Evolutionary conservation across 2,888 invertebrate genomes (phyloP).

Genomic region (Acleris literana): DNA sequence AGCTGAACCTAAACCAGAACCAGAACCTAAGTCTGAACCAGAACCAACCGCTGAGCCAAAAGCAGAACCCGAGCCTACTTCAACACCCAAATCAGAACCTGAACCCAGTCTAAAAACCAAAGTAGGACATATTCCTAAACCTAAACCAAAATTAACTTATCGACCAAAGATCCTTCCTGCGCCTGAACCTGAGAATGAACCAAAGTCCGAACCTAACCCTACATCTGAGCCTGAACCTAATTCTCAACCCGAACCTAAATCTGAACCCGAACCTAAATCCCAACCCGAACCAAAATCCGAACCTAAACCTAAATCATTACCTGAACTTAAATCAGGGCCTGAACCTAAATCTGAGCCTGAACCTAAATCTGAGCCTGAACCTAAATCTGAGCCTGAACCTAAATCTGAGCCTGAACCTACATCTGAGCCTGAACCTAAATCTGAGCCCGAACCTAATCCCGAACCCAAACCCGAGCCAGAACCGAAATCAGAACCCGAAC

Average conservation of each 20-base stretch:
- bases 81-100: slow-evolving; percentile 59
- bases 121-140: slow-evolving; percentile 54
- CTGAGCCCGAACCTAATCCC: slow-evolving; percentile 62
- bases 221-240: slow-evolving; percentile 60
- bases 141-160: slow-evolving; percentile 61
- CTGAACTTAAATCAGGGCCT: slow-evolving; percentile 68
- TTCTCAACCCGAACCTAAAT: slow-evolving; percentile 62
- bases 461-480: slow-evolving; percentile 54
- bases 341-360: slow-evolving; percentile 60
- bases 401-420: slow-evolving; percentile 70
- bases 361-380: slow-evolving; percentile 59
- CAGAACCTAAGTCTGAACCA: slow-evolving; percentile 62
- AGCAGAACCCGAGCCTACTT: slow-evolving; percentile 52
- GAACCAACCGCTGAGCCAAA: slow-evolving; percentile 48
- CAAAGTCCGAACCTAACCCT: slow-evolving; percentile 54
- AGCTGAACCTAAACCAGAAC: slow-evolving; percentile 38
- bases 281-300: slow-evolving; percentile 69
- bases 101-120: slow-evolving; percentile 53
- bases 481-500: slow-evolving; percentile 50
- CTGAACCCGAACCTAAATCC: slow-evolving; percentile 60
- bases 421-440: slow-evolving; percentile 62
- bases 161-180: slow-evolving; percentile 47
- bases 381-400: slow-evolving; percentile 62
- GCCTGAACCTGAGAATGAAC: slow-evolving; percentile 57
- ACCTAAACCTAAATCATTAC: slow-evolving; percentile 54